A percentile compares a stretch with the other conserved stretches of the same genome.
Conservation (phyloP, 2,888 invertebrate species). For the Keiferia lycopersicella region DNA sequence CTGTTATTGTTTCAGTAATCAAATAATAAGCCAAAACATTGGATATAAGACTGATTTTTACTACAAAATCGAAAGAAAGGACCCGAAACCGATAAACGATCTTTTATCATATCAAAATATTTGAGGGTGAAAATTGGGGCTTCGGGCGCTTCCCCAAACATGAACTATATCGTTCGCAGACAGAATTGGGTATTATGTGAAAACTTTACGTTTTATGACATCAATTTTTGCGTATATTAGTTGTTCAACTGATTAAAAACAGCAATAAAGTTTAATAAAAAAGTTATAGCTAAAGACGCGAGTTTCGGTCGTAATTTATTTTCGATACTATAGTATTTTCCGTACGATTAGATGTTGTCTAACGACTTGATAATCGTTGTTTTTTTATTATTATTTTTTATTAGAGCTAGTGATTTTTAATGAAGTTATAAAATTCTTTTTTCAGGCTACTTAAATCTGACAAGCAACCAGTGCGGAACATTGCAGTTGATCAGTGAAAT, state of each 20-base stretch:
- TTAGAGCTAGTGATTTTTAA: too few relatives aligned
- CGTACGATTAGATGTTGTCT: too few relatives aligned
- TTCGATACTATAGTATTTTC: neutral
- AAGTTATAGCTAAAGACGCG: neutral
- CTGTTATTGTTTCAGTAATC: too few relatives aligned
- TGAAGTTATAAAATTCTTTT: too few relatives aligned
- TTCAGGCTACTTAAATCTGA: too few relatives aligned
- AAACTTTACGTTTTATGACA: neutral
- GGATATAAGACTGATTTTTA: neutral
- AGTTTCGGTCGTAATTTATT: neutral
- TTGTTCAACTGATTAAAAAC: neutral
- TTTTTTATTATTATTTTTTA: too few relatives aligned
- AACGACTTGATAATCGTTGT: too few relatives aligned
- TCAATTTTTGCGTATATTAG: neutral
- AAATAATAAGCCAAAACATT: too few relatives aligned
- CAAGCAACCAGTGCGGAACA: too few relatives aligned
- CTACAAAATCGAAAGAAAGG: neutral
- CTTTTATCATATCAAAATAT: neutral
- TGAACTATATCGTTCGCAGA: neutral
- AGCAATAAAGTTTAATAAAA: neutral
- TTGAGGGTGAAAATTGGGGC: slow-evolving; percentile 6
- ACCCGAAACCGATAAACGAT: neutral
- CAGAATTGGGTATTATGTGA: slow-evolving; percentile 1
- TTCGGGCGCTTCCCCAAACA: neutral
- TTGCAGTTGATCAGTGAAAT: too few relatives aligned